Conservation (phyloP, 2,113 vertebrate species). For the Mustela lutreola region DNA sequence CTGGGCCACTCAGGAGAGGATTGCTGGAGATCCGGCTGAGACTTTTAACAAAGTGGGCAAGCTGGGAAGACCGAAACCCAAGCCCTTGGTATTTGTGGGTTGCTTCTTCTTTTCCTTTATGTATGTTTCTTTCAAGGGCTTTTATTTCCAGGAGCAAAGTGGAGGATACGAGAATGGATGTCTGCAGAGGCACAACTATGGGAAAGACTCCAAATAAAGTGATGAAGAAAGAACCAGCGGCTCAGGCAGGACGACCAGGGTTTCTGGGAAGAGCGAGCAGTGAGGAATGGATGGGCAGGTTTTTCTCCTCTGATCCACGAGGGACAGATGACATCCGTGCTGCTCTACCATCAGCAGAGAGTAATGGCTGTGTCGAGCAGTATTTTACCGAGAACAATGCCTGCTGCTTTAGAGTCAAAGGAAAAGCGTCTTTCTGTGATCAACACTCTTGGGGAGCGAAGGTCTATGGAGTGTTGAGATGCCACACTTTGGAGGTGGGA, state of each 20-base stretch:
- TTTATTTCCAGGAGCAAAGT: background rate
- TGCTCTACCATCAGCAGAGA: background rate
- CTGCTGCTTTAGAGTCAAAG: background rate
- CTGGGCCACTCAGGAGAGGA: background rate
- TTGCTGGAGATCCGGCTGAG: too few species aligned
- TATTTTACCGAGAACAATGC: slow-evolving; percentile 12
- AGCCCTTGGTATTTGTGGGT: accelerated
- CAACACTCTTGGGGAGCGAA: background rate
- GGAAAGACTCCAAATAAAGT: background rate
- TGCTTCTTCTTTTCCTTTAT: background rate
- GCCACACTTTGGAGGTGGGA: background rate
- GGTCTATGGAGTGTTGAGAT: background rate
- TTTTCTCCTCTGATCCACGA: background rate
- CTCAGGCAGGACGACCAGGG: background rate
- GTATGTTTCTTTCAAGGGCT: background rate
- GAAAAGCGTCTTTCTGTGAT: background rate
- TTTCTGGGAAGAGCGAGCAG: background rate
- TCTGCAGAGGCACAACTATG: background rate
- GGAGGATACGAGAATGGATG: background rate
- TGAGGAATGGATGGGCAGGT: background rate
- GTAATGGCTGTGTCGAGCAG: background rate
- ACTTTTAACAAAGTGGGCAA: background rate
- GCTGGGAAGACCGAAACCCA: background rate
- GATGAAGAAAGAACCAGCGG: background rate
- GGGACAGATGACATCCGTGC: background rate